A percentile compares a stretch with the other conserved stretches of the same genome.
phyloP scores from a whole-genome alignment of 1,140 invertebrate species.

The Augochlora pura region DNA sequence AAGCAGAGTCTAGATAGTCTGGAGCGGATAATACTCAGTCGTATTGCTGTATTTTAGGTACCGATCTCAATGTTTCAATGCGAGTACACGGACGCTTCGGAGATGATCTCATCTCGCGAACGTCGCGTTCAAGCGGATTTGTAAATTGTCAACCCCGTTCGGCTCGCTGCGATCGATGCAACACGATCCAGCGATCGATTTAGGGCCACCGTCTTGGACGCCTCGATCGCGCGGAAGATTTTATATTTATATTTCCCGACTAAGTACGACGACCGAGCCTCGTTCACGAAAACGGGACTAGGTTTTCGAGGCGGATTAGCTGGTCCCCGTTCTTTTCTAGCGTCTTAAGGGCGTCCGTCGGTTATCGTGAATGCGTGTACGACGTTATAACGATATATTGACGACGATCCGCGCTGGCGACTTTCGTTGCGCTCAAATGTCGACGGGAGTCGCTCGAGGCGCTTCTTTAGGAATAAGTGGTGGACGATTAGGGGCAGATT shows the following conservation, averaged over 20 bases:
- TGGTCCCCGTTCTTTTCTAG: too few species aligned
- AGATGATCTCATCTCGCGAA: conserved; percentile 48
- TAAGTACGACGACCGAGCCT: too few species aligned
- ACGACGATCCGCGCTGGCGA: not conserved
- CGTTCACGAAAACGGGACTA: not conserved
- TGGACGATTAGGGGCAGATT: conserved; percentile 20
- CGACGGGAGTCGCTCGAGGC: conserved; percentile 24
- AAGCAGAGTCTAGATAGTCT: conserved; percentile 54
- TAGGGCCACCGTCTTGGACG: conserved; percentile 11
- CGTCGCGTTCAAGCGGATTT: conserved; percentile 22
- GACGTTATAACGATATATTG: too few species aligned
- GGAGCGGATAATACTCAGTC: conserved; percentile 69
- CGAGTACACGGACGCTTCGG: conserved; percentile 29
- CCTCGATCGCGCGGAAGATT: conserved; percentile 40
- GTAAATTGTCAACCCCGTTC: not conserved
- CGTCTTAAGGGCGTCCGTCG: too few species aligned
- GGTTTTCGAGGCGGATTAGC: conserved; percentile 2
- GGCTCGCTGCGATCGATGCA: not conserved
- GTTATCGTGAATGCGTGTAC: too few species aligned
- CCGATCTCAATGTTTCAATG: conserved; percentile 72
- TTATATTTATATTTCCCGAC: conserved; percentile 48
- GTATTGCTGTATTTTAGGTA: conserved; percentile 74
- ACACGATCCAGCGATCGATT: not conserved
- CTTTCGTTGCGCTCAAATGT: not conserved
- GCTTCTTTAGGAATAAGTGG: conserved; percentile 22